Base-by-base conservation (phyloP, 2,888 invertebrate genomes). In the Dicyrtoma fusca region DNA sequence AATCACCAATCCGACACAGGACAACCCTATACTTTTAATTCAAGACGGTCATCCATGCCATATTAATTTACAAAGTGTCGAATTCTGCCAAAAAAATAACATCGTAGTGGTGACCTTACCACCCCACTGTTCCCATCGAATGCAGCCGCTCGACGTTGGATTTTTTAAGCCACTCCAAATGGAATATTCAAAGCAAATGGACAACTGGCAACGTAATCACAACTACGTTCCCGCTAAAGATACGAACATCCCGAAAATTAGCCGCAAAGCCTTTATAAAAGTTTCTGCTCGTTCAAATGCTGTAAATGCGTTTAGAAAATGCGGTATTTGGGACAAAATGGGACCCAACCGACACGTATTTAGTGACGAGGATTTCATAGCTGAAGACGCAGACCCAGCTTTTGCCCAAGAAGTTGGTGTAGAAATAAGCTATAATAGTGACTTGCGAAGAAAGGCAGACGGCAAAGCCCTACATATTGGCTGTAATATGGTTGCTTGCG, bases 21-120 rank as follows among this genome's bases (percentile, higher is more conserved):
- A 82, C 49, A 76, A 81, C 76, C 83, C 82, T 23, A 79, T 83
- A 21, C 73, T 84, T 42, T 79, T 83, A 72, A 72, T 82, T 17
- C 72, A 81, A 19, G 81, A 82, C 69, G 81, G 81, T 69, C 82
- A 82, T 73, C 68, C 71, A 44, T 80, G 81, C 75, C 83, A 82
- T 70, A 73, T 80, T 6, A 79, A 79, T 53, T 72, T 81, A 19
- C 73, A 77, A 8, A 74, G 73, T 70, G 73, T 76, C 64, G 62
- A 76, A 23, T 76, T 76, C 63, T 78, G 77, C 73, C 65, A 78
- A 63, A 70, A 80, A 21, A 77, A 81, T 75, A 74, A 80, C 66
- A 79, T 82, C 21, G 51, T 77, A 59, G 49, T 82, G 55, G 65
- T 82, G 10, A 78, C 81, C 17, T 70, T 82, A 21, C 82, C 82